phyloP scores from a whole-genome alignment of 2,797 vertebrate genomes.

The Erethizon dorsatum region DNA sequence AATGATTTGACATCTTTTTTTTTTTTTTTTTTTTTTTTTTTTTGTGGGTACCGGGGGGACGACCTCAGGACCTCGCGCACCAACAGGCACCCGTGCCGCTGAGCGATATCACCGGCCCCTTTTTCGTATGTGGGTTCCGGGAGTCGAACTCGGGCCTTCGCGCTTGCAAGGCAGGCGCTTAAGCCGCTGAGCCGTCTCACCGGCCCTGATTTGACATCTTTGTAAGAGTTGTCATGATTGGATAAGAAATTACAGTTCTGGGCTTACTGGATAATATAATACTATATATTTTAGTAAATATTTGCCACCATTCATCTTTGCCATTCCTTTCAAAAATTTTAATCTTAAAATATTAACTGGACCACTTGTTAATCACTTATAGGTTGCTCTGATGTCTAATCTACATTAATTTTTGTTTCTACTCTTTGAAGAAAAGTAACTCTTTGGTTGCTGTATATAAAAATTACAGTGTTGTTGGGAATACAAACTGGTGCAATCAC shows the following conservation, averaged over 20 bases:
- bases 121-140: too few relatives aligned
- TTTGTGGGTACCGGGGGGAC: too few relatives aligned
- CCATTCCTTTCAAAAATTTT: not conserved
- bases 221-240: not conserved
- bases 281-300: not conserved
- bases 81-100: too few relatives aligned
- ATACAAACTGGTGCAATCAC: not conserved
- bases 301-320: not conserved
- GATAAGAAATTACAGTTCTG: not conserved
- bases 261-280: not conserved
- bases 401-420: conserved; percentile 6
- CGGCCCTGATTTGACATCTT: not conserved
- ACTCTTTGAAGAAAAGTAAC: conserved; percentile 51
- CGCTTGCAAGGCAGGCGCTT: too few relatives aligned
- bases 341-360: conserved; percentile 1
- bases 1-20: too few relatives aligned
- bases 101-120: too few relatives aligned
- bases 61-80: too few relatives aligned
- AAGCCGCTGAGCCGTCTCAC: too few relatives aligned
- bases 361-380: not conserved
- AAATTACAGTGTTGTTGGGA: not conserved
- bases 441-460: not conserved
- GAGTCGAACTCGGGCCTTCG: too few relatives aligned
- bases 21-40: too few relatives aligned
- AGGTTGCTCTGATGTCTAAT: not conserved